phyloP scores from a whole-genome alignment of 2,797 vertebrate species.

The Pelobates cultripes region DNA sequence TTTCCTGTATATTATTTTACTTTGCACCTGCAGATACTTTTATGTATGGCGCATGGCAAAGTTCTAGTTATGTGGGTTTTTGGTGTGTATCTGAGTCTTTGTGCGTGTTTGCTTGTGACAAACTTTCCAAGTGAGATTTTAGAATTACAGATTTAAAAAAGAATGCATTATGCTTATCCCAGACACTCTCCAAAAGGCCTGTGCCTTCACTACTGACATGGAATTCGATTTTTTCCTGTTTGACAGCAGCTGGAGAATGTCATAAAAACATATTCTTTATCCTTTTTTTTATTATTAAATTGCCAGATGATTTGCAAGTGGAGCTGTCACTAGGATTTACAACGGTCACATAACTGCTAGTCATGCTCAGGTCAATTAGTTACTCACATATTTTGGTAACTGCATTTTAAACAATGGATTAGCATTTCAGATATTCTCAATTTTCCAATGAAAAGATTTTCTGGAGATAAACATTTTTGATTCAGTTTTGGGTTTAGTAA shows the following conservation, averaged over 20 bases:
- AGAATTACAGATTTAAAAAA: neutral
- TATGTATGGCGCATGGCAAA: too few species aligned
- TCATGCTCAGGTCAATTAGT: slow-evolving; percentile 17
- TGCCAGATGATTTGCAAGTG: slow-evolving; percentile 27
- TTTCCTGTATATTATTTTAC: too few species aligned
- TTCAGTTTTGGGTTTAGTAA: neutral
- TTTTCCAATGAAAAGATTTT: slow-evolving; percentile 12
- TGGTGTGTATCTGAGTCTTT: neutral
- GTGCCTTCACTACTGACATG: neutral
- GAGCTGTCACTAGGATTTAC: slow-evolving; percentile 20
- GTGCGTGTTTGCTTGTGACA: neutral
- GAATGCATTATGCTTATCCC: slow-evolving; percentile 7
- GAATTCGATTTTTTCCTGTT: neutral
- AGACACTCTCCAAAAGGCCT: neutral
- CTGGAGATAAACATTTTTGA: slow-evolving; percentile 1
- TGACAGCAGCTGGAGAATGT: slow-evolving; percentile 6
- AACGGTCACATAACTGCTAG: neutral
- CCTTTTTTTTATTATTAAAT: slow-evolving; percentile 5
- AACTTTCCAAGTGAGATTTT: slow-evolving; percentile 8
- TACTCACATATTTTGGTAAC: slow-evolving; percentile 17
- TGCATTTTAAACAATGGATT: neutral
- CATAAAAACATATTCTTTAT: neutral
- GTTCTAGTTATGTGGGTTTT: neutral
- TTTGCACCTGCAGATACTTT: too few species aligned
- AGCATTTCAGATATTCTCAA: slow-evolving; percentile 17